Percentiles rank a stretch among this genome's conserved stretches.
Evolutionary conservation across 2,888 invertebrate genomes (phyloP).

Genomic region (Phoronis australis): DNA sequence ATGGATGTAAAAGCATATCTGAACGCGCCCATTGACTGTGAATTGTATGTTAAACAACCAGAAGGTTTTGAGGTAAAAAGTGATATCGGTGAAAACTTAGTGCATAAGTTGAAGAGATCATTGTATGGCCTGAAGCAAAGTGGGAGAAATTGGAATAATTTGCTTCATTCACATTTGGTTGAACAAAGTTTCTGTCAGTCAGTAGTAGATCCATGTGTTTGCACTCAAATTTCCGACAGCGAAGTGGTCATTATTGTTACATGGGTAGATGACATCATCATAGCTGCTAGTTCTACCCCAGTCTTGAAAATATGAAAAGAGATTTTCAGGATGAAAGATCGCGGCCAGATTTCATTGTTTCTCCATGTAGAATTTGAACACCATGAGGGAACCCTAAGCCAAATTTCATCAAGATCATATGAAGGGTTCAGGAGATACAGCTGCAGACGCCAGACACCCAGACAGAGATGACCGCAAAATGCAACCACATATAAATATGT

Average conservation of each 20-base stretch:
- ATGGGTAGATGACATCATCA: background rate
- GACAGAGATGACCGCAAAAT: too few relatives aligned
- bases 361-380: constrained; percentile 12
- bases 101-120: constrained; percentile 3
- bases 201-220: constrained; percentile 2
- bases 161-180: background rate
- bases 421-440: too few relatives aligned
- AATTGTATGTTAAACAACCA: constrained; percentile 5
- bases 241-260: background rate
- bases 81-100: constrained; percentile 2
- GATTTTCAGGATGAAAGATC: constrained; percentile 16
- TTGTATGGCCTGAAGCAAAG: constrained; percentile 5
- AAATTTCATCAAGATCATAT: too few relatives aligned
- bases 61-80: constrained; percentile 1
- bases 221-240: background rate
- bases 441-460: too few relatives aligned
- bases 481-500: too few relatives aligned
- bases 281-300: background rate
- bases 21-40: constrained; percentile 6
- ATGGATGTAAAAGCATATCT: constrained; percentile 12
- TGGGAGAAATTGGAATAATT: constrained; percentile 5
- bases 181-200: constrained; percentile 1
- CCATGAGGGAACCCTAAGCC: too few relatives aligned
- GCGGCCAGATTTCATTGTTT: constrained; percentile 9
- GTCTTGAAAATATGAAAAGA: background rate